These are phyloP conservation scores for Penaeus vannamei DNA, from an alignment of 1,140 invertebrate species.

Conservation along the genomic window DNA sequence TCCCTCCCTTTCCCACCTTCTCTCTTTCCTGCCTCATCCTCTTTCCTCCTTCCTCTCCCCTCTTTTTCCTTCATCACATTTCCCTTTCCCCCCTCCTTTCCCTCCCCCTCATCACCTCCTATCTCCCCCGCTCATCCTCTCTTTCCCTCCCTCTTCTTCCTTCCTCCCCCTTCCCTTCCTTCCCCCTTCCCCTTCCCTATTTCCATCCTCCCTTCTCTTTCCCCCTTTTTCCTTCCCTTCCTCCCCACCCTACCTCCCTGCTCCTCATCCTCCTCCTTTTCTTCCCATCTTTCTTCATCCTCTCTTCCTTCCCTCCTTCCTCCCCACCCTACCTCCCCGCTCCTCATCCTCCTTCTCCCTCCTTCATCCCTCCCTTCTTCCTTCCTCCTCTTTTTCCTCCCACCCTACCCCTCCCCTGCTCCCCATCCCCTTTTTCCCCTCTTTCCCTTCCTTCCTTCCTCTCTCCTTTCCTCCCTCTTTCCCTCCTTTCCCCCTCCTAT, in stretches of 20 bases:
- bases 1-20: not conserved
- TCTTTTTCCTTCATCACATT: not conserved
- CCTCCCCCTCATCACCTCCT: not conserved
- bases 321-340: not conserved
- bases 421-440: not conserved
- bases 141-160: not conserved
- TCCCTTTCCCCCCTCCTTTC: not conserved
- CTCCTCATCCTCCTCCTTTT: not conserved
- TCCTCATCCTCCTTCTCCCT: not conserved
- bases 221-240: not conserved
- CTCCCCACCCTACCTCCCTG: not conserved
- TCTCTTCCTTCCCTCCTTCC: not conserved
- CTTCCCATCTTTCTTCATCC: not conserved
- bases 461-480: not conserved
- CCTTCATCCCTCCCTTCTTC: not conserved
- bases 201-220: not conserved
- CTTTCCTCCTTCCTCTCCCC: not conserved
- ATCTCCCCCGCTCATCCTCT: not conserved
- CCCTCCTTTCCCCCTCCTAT: not conserved
- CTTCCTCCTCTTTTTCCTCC: not conserved
- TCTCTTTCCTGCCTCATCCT: too few relatives aligned
- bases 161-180: not conserved
- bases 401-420: not conserved
- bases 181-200: not conserved
- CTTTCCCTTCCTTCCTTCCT: too few relatives aligned